Evolutionary conservation across 2,113 vertebrate species (phyloP).

Genomic region (Coturnix japonica): DNA sequence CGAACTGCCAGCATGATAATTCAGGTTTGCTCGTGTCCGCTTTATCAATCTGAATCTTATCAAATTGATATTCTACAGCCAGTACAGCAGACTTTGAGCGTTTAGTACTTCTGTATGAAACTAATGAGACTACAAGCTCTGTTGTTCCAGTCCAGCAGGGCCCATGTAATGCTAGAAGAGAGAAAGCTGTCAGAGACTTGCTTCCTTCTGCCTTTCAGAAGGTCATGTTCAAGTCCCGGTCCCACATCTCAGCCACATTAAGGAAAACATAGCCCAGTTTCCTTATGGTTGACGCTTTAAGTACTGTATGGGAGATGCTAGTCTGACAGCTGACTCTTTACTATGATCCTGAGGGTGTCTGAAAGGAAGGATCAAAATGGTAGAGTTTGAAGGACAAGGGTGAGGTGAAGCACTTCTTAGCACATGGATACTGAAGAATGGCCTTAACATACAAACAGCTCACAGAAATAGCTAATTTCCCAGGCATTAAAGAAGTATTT

Average conservation of each 20-base stretch:
- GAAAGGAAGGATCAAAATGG: background rate
- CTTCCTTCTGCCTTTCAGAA: background rate
- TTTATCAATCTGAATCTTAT: background rate
- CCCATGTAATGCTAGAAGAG: background rate
- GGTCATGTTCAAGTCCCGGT: background rate
- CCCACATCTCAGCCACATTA: background rate
- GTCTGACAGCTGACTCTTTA: background rate
- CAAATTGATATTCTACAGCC: background rate
- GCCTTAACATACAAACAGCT: background rate
- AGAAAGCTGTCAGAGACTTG: background rate
- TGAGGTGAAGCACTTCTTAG: background rate
- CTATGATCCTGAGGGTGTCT: background rate
- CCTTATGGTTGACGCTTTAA: background rate
- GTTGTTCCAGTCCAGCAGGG: background rate
- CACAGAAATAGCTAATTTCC: background rate
- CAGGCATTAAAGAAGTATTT: background rate
- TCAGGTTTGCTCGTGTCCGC: background rate
- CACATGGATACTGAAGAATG: background rate
- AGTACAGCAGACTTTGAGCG: background rate
- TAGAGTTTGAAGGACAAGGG: background rate
- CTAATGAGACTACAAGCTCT: background rate
- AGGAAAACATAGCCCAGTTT: background rate
- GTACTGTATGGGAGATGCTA: background rate
- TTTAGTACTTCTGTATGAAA: background rate
- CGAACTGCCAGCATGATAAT: accelerated